These are phyloP conservation scores for Oryctolagus cuniculus DNA, from an alignment of 2,113 vertebrate genomes.

Conservation along the genomic window mOryCun1.1 NC_091435.1:175254501-175255000, in stretches of 20 bases:
- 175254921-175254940: neutral
- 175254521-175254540: neutral
- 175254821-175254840: conserved; percentile 7
- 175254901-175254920: conserved; percentile 55
- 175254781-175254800: conserved; percentile 67
- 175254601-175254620: conserved; percentile 74
- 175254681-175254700: conserved; percentile 57
- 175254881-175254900: conserved; percentile 37
- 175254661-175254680: conserved; percentile 72
- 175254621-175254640: conserved; percentile 60
- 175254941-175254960: neutral
- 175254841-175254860: conserved; percentile 33
- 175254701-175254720: conserved; percentile 62
- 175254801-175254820: conserved; percentile 46
- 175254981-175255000: conserved; percentile 37
- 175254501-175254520: conserved; percentile 54
- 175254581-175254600: conserved; percentile 63
- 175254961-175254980: conserved; percentile 40
- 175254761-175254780: conserved; percentile 59
- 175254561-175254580: conserved; percentile 9
- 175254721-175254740: conserved; percentile 60
- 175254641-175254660: conserved; percentile 66
- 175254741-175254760: conserved; percentile 57
- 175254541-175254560: neutral
- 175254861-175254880: conserved; percentile 59